Evolutionary conservation across 2,113 vertebrate genomes (phyloP), one percentile per base, ranked within the genome.

Genomic region (Tichodroma muraria): DNA sequence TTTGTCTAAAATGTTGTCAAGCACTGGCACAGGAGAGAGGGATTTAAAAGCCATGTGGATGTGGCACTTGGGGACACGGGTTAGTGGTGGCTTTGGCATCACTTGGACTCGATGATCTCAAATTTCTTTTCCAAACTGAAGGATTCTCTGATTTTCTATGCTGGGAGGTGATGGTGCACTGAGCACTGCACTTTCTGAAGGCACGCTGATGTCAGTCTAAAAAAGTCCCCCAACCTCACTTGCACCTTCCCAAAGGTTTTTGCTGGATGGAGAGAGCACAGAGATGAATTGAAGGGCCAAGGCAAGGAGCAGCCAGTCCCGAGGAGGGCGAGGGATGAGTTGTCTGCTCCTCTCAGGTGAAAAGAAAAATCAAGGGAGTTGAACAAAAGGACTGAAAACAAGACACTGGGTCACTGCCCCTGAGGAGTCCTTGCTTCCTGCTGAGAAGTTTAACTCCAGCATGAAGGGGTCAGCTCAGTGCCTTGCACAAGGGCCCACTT

Each of bases 121-220:
- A 35, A 63, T 49, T 33, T 42, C 12, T 63, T 83, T 63, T 83
- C 47, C 27, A 44, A 1, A 5, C 13, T 20, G 12, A 49, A 50
- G 18, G 13, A 8, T 49, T 83, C 25, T 56, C 33, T 63, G 40
- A 20, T 11, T 47, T 9, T 45, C 79, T 72, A 35, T 20, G 61
- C 18, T 75, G 65, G 52, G 52, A 78, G 21, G 49, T 40, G 44
- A 9, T 1, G 30, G 21, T 35, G 27, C 17, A 16, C 37, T 5
- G 25, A 81, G 77, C 42, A 33, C 6, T 4, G 0, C 21, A 4
- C 21, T 57, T 59, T 44, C 42, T 76, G 27, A 19, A 13, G 23
- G 8, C 61, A 25, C 0, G 0, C 5, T 57, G 27, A 19, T 24
- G 23, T 6, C 25, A 14, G 27, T 28, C n/a, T 64, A 2, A 54